A percentile compares a stretch with the other conserved stretches of the same genome.
These are phyloP conservation scores for Malurus elegans DNA, from an alignment of 2,113 vertebrate genomes.

Conservation along the genomic window DNA sequence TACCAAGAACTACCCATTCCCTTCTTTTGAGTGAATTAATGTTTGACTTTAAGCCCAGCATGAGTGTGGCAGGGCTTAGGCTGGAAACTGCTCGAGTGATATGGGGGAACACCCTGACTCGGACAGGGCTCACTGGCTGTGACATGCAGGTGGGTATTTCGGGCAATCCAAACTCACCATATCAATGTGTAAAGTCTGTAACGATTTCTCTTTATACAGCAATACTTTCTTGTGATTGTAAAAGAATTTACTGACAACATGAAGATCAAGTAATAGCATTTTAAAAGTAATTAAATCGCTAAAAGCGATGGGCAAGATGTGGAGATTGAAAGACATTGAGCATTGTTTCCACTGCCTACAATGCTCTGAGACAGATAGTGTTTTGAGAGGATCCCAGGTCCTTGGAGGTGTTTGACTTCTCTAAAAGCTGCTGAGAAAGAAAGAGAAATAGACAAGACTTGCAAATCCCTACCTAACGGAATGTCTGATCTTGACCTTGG, in stretches of 20 bases:
- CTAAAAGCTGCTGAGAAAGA: neutral
- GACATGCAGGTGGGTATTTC: neutral
- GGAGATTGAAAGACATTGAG: neutral
- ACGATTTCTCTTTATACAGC: neutral
- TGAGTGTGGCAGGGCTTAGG: neutral
- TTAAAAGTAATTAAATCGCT: neutral
- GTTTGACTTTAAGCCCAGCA: neutral
- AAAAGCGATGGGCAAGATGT: neutral
- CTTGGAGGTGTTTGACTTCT: neutral
- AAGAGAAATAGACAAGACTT: neutral
- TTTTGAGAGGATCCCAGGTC: neutral
- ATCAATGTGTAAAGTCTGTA: neutral
- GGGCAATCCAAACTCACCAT: rapidly evolving
- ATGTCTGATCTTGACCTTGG: neutral
- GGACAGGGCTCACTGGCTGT: neutral
- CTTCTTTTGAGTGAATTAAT: neutral
- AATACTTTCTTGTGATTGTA: neutral
- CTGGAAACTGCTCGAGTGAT: neutral
- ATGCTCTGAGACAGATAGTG: neutral
- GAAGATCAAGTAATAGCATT: neutral
- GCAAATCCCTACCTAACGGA: neutral
- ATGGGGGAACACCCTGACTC: neutral
- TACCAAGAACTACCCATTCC: neutral
- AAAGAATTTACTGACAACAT: neutral
- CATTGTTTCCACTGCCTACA: neutral